Evolutionary conservation across 2,113 vertebrate genomes (phyloP), one percentile per base, ranked within the genome.

Genomic region (Willisornis vidua): DNA sequence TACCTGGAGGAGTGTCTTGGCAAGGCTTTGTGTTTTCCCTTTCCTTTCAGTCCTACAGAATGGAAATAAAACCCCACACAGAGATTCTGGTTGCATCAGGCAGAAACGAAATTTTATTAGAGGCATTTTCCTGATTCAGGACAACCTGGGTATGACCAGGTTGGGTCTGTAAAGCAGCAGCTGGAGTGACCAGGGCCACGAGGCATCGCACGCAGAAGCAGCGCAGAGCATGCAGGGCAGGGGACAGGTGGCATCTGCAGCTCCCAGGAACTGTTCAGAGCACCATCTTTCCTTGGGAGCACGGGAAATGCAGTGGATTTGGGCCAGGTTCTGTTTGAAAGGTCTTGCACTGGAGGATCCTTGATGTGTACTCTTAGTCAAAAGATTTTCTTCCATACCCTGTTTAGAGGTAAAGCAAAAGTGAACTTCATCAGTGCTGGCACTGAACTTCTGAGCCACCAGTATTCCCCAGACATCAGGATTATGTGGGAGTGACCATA

Each of bases 41-140:
- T 62, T 52, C 19, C 51, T 52, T 26, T 52, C 51, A 28, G 49
- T 35, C 20, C 51, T 45, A n/a, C 20, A 41, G 45, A 82, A 55
- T 29, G 55, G 66, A 74, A 92, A 51, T 52, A 90, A 84, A 90
- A 6, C 5, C 22, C 1, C 52, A 81, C 70, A 45, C 12, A 26
- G 15, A 26, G 46, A 49, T 77, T 89, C 55, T 92, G 72, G 35
- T 95, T 97, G 96, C 95, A 72, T 95, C 24, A 96, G 94, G 63
- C 80, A 95, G 96, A 92, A 92, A 78, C 48, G 13, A 83, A 93
- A n/a, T 85, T 97, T 97, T 97, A 97, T 97, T 97, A 78, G 89
- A 14, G 18, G 59, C 22, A 11, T 81, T 87, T 87, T 93, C 57
- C 63, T 66, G 67, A 26, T 70, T 83, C 55, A 86, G 83, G 77